phyloP scores from a whole-genome alignment of 2,888 invertebrate species.

The Fragum fragum region DNA sequence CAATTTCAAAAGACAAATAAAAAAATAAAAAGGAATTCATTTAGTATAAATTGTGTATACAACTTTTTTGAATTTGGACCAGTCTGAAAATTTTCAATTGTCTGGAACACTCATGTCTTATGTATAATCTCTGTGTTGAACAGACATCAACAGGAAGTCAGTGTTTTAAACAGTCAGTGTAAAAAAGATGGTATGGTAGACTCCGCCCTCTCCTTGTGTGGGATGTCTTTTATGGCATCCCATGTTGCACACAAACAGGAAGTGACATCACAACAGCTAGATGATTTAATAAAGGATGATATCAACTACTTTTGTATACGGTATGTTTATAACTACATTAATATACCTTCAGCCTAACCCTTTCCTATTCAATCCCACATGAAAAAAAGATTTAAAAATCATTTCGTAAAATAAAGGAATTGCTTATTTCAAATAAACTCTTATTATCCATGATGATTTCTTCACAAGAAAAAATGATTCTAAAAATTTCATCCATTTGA shows the following conservation, averaged over 20 bases:
- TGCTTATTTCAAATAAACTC: neutral
- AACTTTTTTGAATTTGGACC: no score
- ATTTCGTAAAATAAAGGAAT: neutral
- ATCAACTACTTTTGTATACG: conserved; percentile 26
- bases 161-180: neutral
- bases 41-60: no score
- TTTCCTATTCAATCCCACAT: neutral
- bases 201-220: conserved; percentile 33
- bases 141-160: conserved; percentile 23
- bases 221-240: conserved; percentile 28
- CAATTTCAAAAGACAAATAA: no score
- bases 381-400: neutral
- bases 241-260: neutral
- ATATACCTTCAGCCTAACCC: neutral
- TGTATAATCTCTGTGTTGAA: no score
- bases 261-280: neutral
- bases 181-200: conserved; percentile 18
- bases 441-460: neutral
- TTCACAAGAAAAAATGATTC: no score
- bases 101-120: no score
- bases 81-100: no score
- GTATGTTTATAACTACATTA: no score
- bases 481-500: no score
- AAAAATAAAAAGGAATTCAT: no score
- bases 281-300: conserved; percentile 8